A percentile compares a stretch with the other conserved stretches of the same genome.
phyloP scores from a whole-genome alignment of 2,888 invertebrate genomes.

The Byasa hedistus region DNA sequence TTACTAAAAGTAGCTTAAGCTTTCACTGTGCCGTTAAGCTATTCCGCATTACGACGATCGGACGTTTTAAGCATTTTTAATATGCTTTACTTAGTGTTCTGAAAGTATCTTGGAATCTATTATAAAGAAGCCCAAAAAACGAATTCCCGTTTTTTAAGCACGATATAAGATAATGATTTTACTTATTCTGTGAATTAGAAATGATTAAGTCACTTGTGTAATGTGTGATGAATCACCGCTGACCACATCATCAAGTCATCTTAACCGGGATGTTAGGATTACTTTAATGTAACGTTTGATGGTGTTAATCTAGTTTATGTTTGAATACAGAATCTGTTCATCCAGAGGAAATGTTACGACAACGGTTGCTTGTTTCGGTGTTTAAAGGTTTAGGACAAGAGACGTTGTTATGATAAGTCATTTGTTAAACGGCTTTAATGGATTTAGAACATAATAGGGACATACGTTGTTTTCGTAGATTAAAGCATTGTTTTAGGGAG shows the following conservation, averaged over 20 bases:
- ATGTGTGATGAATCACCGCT: conserved; percentile 42
- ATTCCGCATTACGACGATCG: too few species aligned
- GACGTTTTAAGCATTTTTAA: too few species aligned
- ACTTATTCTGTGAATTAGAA: not conserved
- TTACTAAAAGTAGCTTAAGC: too few species aligned
- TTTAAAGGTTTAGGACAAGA: conserved; percentile 4
- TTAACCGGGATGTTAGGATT: conserved; percentile 64
- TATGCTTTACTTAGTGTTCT: too few species aligned
- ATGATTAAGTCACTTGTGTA: not conserved
- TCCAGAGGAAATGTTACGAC: conserved; percentile 25
- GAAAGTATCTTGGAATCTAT: too few species aligned
- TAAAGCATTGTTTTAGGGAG: too few species aligned
- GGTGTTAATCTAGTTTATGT: conserved; percentile 36
- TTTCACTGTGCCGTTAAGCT: too few species aligned
- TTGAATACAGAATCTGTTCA: conserved; percentile 33
- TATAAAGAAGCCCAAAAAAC: too few species aligned
- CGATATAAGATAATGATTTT: not conserved
- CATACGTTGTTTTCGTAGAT: too few species aligned
- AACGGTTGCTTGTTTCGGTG: conserved; percentile 16
- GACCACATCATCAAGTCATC: conserved; percentile 60
- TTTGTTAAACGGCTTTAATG: too few species aligned
- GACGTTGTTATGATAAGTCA: not conserved
- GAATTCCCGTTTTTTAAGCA: too few species aligned
- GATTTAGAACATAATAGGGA: too few species aligned
- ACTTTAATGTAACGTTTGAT: conserved; percentile 38